phyloP scores from a whole-genome alignment of 2,113 vertebrate species.

The Toxostoma redivivum region DNA sequence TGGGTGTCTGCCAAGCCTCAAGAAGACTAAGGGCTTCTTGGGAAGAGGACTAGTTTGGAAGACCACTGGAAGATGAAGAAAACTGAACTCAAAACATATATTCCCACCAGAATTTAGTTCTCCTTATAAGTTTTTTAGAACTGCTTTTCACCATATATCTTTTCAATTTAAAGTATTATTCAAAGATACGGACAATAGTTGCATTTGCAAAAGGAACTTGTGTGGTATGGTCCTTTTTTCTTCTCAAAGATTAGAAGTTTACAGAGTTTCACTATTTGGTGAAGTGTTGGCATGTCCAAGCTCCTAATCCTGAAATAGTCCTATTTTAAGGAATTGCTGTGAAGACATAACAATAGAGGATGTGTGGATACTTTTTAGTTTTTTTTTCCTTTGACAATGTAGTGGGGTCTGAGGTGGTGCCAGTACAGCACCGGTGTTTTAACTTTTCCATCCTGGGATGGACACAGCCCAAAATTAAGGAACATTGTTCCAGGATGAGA shows the following conservation, averaged over 20 bases:
- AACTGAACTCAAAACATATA: neutral
- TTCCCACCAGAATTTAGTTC: neutral
- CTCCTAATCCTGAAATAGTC: neutral
- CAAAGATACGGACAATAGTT: neutral
- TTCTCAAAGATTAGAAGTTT: neutral
- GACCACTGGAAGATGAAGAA: neutral
- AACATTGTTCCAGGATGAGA: fast-evolving
- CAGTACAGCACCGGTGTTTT: fast-evolving
- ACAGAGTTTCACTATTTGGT: neutral
- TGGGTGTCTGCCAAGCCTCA: neutral
- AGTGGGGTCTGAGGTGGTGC: neutral
- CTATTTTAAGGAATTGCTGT: neutral
- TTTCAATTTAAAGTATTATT: neutral
- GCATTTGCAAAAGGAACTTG: neutral
- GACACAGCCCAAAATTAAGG: neutral
- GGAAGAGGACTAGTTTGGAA: neutral
- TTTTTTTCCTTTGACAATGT: neutral
- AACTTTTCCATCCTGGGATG: neutral
- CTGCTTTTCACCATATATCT: neutral
- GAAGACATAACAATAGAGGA: neutral
- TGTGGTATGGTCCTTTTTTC: neutral
- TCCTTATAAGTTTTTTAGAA: neutral
- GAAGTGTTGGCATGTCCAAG: neutral
- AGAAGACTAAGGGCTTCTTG: neutral
- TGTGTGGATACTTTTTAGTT: neutral